A percentile compares a stretch with the other conserved stretches of the same genome.
Conservation (phyloP, 2,888 invertebrate genomes). For the Nomada fabriciana region DNA sequence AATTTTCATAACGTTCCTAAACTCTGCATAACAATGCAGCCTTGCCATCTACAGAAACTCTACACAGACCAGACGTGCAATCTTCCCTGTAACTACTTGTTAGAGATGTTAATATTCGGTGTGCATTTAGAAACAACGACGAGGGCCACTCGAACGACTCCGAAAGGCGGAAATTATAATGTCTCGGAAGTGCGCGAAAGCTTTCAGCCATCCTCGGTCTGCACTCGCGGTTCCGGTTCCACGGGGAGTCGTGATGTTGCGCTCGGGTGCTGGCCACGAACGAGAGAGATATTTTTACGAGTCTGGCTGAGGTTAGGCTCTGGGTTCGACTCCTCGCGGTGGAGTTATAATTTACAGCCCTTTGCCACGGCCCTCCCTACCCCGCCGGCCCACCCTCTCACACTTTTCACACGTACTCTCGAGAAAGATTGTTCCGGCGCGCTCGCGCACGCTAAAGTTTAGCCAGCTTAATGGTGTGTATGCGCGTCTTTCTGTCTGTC, state of each 20-base stretch:
- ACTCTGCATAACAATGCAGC: no score
- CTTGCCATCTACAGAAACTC: no score
- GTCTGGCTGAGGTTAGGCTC: conserved; percentile 81
- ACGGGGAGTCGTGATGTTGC: conserved; percentile 65
- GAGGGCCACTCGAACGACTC: neutral
- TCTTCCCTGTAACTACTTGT: no score
- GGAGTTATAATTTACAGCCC: conserved; percentile 83
- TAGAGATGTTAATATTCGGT: conserved; percentile 31
- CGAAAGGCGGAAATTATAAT: neutral
- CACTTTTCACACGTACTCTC: conserved; percentile 56
- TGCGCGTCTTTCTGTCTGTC: conserved; percentile 63
- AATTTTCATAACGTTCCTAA: no score
- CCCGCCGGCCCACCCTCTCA: conserved; percentile 57
- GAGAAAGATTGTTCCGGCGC: conserved; percentile 62
- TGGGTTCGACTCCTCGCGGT: conserved; percentile 82
- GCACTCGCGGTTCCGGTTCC: conserved; percentile 24
- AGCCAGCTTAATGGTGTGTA: conserved; percentile 76
- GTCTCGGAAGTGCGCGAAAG: conserved; percentile 43
- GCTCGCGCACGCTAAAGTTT: conserved; percentile 64
- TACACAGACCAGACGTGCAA: no score
- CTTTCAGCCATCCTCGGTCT: conserved; percentile 45
- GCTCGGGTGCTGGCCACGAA: conserved; percentile 41
- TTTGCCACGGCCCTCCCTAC: conserved; percentile 71
- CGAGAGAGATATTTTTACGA: conserved; percentile 81
- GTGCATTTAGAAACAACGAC: conserved; percentile 7